Evolutionary conservation across 1,140 invertebrate species (phyloP).

Genomic region (Orius insidiosus): DNA sequence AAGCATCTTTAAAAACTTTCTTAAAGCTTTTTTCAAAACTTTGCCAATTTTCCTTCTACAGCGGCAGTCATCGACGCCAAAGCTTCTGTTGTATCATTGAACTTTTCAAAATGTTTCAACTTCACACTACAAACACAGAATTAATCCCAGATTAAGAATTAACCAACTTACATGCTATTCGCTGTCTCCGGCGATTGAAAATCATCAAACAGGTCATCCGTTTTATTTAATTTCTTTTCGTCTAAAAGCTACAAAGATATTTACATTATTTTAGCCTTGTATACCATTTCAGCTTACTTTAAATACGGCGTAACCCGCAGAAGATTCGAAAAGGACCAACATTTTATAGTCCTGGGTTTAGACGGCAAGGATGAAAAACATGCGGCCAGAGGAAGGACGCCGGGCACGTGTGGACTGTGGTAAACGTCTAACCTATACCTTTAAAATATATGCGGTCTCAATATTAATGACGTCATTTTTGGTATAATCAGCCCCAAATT

Average conservation of each 20-base stretch:
- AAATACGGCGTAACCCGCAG: constrained; percentile 92
- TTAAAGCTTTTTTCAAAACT: constrained; percentile 84
- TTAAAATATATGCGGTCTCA: too few relatives aligned
- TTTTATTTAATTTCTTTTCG: constrained; percentile 75
- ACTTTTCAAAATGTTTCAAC: constrained; percentile 90
- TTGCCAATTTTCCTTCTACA: constrained; percentile 90
- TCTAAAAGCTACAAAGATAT: constrained; percentile 57
- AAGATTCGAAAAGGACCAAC: constrained; percentile 92
- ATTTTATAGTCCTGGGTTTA: constrained; percentile 36
- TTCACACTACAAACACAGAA: constrained; percentile 47
- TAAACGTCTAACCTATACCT: too few relatives aligned
- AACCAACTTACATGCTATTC: constrained; percentile 67
- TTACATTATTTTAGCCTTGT: constrained; percentile 5
- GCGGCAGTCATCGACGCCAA: constrained; percentile 77
- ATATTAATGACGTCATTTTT: too few relatives aligned
- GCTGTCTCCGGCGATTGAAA: constrained; percentile 79
- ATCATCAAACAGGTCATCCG: constrained; percentile 79
- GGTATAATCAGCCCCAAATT: too few relatives aligned
- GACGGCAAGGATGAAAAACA: too few relatives aligned
- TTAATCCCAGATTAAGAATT: background rate
- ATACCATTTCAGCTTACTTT: constrained; percentile 48
- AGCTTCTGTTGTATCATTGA: constrained; percentile 87
- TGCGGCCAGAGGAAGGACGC: too few relatives aligned
- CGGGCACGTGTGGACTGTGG: too few relatives aligned
- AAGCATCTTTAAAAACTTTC: constrained; percentile 63